These are phyloP conservation scores for Stegophylla sp. DNA, from an alignment of 2,888 invertebrate genomes.

Conservation along the genomic window DNA sequence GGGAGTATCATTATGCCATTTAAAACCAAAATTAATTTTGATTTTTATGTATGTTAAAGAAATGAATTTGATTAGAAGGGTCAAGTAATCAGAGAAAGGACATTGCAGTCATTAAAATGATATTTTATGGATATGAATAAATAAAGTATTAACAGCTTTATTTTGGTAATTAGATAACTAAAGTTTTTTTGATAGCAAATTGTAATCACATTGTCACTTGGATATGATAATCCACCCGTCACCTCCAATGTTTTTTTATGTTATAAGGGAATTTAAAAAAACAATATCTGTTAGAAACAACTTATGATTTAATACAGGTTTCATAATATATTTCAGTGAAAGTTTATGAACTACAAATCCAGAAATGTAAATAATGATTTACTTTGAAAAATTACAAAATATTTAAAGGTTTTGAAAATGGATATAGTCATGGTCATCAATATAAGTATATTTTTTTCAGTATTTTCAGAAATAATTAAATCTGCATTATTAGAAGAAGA, in stretches of 20 bases:
- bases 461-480: background rate
- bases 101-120: too few species aligned
- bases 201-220: background rate
- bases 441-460: background rate
- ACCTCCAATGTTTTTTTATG: background rate
- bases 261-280: slow-evolving; percentile 1
- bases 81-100: too few species aligned
- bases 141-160: background rate
- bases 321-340: background rate
- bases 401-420: too few species aligned
- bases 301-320: background rate
- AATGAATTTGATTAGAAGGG: too few species aligned
- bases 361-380: background rate
- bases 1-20: too few species aligned
- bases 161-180: background rate
- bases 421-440: background rate
- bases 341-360: slow-evolving; percentile 10
- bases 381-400: background rate
- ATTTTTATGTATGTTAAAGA: too few species aligned
- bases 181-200: background rate
- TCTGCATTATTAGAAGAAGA: too few species aligned
- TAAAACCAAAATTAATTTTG: too few species aligned
- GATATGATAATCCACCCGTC: background rate
- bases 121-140: too few species aligned
- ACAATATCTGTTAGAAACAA: background rate